Evolutionary conservation across 30 jellyfish, hydroid and myxozoan species (phyloP), one percentile per base, ranked within the genome.

Genomic region (Aurelia sp.): DNA sequence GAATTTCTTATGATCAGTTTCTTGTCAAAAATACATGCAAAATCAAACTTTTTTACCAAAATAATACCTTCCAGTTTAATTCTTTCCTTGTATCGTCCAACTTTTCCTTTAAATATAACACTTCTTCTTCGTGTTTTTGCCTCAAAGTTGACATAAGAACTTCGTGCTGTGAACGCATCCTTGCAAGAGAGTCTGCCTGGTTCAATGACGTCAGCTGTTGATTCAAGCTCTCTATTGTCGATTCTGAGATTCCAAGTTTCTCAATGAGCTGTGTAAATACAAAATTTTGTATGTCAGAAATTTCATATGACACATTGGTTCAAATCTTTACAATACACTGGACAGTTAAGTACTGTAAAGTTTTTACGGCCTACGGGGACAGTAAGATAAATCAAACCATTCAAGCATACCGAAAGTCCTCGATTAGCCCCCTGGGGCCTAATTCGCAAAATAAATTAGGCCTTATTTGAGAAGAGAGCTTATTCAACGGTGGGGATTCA

Each of bases 111-210:
- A 93, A 60, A 35, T 57, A 64, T 47, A 93, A 75, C 35, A 83
- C 64, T 35, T 93, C 97, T 41, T 88, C 98, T 66, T 93, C 98
- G 78, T 93, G 97, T 73, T 88, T 88, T 68, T 93, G 92, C 44
- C 98, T 58, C 88, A 76, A n/a, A 41, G 96, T 88, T 16, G 97
- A 91, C 78, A 93, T 61, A 21, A 93, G 51, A 13, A 81, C 74
- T 71, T 93, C 98, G 72, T 93, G 97, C 12, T 93, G 97, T 8
- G 98, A 66, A 24, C 98, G 91, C 59, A 97, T 77, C 52, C 89
- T 83, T 76, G 95, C 48, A 31, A 93, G 59, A 4, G 98, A 93
- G 13, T 93, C 98, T 9, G 97, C 83, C 47, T 89, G 97, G 82
- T 51, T 93, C 50, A 93, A 66, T 16, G 90, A 85, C 52, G 86